phyloP scores from a whole-genome alignment of 2,797 vertebrate genomes.

The Pagetopsis macropterus region DNA sequence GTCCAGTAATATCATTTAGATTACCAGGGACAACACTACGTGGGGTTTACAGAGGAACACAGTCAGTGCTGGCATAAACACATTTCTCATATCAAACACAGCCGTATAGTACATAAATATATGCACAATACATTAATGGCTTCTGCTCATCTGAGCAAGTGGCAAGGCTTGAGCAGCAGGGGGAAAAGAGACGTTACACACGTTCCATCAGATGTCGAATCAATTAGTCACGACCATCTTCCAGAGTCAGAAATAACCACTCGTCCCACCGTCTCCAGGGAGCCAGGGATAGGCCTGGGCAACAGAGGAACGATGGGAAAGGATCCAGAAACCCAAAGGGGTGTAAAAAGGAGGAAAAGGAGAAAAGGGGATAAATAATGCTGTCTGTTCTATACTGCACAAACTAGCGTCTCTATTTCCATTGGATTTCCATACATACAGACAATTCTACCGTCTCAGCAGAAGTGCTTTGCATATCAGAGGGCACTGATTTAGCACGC shows the following conservation, averaged over 20 bases:
- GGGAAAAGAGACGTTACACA: constrained; percentile 74
- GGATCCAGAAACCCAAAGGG: constrained; percentile 75
- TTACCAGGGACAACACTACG: constrained; percentile 73
- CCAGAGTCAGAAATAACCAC: constrained; percentile 80
- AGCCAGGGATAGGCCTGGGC: constrained; percentile 71
- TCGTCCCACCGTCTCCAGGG: constrained; percentile 70
- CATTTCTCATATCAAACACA: constrained; percentile 78
- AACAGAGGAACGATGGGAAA: constrained; percentile 75
- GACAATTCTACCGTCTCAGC: constrained; percentile 48
- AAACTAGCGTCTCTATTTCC: constrained; percentile 67
- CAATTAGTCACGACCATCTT: constrained; percentile 83
- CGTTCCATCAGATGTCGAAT: constrained; percentile 83
- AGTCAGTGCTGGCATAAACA: constrained; percentile 77
- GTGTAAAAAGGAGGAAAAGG: constrained; percentile 67
- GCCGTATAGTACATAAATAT: constrained; percentile 75
- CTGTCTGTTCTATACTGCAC: constrained; percentile 69
- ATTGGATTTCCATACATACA: constrained; percentile 59
- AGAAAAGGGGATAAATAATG: constrained; percentile 80
- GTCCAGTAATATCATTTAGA: constrained; percentile 81
- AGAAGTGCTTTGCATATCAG: constrained; percentile 80
- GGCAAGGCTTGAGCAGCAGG: constrained; percentile 62
- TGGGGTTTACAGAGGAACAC: constrained; percentile 70
- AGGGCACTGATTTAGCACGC: constrained; percentile 67
- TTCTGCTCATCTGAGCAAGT: constrained; percentile 73
- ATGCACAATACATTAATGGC: constrained; percentile 77